These are phyloP conservation scores for Panulirus ornatus DNA, from an alignment of 1,140 invertebrate genomes.

Conservation along the genomic window DNA sequence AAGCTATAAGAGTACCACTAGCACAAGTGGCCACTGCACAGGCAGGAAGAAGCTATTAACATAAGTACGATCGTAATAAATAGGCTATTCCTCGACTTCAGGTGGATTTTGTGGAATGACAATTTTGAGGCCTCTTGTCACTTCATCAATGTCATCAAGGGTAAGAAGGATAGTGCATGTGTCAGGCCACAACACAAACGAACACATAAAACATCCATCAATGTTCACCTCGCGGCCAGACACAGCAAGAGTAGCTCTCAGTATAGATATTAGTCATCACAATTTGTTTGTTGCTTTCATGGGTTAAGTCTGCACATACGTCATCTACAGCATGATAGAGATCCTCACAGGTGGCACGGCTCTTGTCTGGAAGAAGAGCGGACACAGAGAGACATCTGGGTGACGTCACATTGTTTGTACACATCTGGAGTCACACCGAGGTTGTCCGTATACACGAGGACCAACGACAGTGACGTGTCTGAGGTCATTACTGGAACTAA, in stretches of 20 bases:
- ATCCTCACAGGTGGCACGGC: constrained; percentile 19
- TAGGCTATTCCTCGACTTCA: constrained; percentile 31
- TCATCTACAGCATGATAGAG: constrained; percentile 21
- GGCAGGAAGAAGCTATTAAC: constrained; percentile 5
- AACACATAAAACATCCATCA: neutral
- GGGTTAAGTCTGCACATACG: neutral
- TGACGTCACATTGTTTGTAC: constrained; percentile 66
- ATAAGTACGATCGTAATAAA: constrained; percentile 5
- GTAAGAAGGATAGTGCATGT: constrained; percentile 15
- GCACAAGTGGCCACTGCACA: neutral
- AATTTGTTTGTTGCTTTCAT: neutral
- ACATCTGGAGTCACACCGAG: constrained; percentile 65
- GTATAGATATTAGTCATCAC: neutral
- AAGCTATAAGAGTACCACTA: neutral
- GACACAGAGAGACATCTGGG: constrained; percentile 63
- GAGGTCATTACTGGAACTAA: constrained; percentile 47
- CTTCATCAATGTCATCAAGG: constrained; percentile 8
- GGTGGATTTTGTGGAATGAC: constrained; percentile 30
- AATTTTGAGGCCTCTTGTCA: neutral
- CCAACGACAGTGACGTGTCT: constrained; percentile 47
- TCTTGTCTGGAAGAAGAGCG: constrained; percentile 69
- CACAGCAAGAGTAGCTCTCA: constrained; percentile 34
- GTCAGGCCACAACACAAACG: constrained; percentile 7
- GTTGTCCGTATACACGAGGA: constrained; percentile 66
- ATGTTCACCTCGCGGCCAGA: neutral